phyloP scores from a whole-genome alignment of 2,888 invertebrate species.

The Pseudeuparius sepicola region DNA sequence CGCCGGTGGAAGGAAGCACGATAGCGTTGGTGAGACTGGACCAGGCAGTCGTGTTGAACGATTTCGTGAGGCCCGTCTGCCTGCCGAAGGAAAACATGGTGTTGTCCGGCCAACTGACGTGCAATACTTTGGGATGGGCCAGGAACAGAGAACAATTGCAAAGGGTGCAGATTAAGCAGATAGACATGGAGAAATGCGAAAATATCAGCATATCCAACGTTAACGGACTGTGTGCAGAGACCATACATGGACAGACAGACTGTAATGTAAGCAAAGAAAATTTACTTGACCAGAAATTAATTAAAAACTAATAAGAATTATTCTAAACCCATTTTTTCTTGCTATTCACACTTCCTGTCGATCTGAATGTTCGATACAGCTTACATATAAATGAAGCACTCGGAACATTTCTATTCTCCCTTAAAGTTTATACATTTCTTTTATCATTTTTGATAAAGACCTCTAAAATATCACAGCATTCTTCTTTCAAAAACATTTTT shows the following conservation, averaged over 20 bases:
- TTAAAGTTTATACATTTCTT: no score
- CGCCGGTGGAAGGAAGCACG: slow-evolving; percentile 82
- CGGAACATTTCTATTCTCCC: no score
- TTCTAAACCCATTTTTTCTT: no score
- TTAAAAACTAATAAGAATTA: background rate
- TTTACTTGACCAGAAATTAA: background rate
- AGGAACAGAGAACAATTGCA: slow-evolving; percentile 74
- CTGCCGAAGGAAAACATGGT: slow-evolving; percentile 52
- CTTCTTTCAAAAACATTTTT: no score
- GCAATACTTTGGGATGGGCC: slow-evolving; percentile 81
- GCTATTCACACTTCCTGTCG: no score
- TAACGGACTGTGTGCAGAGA: slow-evolving; percentile 75
- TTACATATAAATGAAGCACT: no score
- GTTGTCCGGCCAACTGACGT: slow-evolving; percentile 42
- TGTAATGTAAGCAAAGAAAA: slow-evolving; percentile 59
- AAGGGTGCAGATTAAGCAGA: slow-evolving; percentile 65
- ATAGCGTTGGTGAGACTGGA: slow-evolving; percentile 73
- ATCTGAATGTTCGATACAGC: no score
- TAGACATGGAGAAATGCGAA: slow-evolving; percentile 72
- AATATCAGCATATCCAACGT: slow-evolving; percentile 76
- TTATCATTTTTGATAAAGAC: no score
- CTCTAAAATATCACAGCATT: no score
- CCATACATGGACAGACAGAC: slow-evolving; percentile 67
- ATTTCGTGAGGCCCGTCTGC: slow-evolving; percentile 77
- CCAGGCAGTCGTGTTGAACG: slow-evolving; percentile 62